Evolutionary conservation across 37 sponge, comb jelly and placozoan genomes (phyloP), one percentile per base, ranked within the genome.

Genomic region (Bolinopsis microptera): DNA sequence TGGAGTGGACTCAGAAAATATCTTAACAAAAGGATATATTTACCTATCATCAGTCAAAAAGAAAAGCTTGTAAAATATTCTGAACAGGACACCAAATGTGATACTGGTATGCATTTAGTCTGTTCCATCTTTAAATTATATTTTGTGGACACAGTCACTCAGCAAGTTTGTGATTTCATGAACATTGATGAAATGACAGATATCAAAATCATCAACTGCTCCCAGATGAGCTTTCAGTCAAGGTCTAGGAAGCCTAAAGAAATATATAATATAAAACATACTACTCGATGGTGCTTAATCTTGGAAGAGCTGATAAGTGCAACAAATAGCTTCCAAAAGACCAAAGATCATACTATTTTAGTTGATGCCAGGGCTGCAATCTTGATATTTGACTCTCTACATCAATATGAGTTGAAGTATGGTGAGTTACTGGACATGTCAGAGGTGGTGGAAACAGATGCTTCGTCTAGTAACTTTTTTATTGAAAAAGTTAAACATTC

Each of bases 271-370:
- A 77, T 77, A 1, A 32, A 77, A 9, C 2, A 77, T 77, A 36
- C 35, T 32, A 22, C 9, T 13, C 27, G 18, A 32, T 77, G 80
- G 80, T 22, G 21, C 21, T 3, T 77, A 1, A 77, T 77, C 18
- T 34, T 77, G 5, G 80, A 77, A 77, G 80, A 77, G 35, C 36
- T 77, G 22, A 77, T 77, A 32, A 18, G 36, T 35, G 80, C 80
- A 32, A 33, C 22, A 32, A 31, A 36, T 33, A 16, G 2, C 32
- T 77, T 77, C 18, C 1, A 77, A 77, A 77, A 16, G 9, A 77
- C 80, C 2, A 77, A 77, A 18, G 80, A 77, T 32, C 80, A 35
- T 2, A 5, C 27, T 9, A 16, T 32, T 2, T 32, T 77, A 33
- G 80, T 5, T 35, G 80, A 77, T 77, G 80, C 80, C 3, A 31